These are phyloP conservation scores for Platerodrilus igneus DNA, from an alignment of 2,888 invertebrate genomes.

Conservation along the genomic window DNA sequence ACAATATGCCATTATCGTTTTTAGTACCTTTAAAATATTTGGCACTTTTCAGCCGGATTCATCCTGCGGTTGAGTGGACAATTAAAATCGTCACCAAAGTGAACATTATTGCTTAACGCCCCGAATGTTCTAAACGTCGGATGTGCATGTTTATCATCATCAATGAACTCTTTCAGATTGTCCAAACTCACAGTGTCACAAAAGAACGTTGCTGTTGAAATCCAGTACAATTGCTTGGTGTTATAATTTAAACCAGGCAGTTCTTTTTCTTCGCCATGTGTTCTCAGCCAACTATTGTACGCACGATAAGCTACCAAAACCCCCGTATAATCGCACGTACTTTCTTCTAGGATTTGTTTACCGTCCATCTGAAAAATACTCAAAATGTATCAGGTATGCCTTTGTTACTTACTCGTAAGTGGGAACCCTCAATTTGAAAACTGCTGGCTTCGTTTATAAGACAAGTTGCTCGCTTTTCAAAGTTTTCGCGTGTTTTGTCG, in stretches of 20 bases:
- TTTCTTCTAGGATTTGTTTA: slow-evolving; percentile 86
- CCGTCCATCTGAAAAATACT: slow-evolving; percentile 70
- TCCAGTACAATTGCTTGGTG: slow-evolving; percentile 54
- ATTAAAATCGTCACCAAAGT: slow-evolving; percentile 58
- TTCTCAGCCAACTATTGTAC: slow-evolving; percentile 39
- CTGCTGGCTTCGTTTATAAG: slow-evolving; percentile 10
- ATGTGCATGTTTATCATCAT: slow-evolving; percentile 47
- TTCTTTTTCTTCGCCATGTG: slow-evolving; percentile 38
- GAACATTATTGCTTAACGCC: slow-evolving; percentile 55
- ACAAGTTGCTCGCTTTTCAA: slow-evolving; percentile 10
- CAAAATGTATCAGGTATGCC: neutral
- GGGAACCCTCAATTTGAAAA: slow-evolving; percentile 11
- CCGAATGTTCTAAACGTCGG: slow-evolving; percentile 56
- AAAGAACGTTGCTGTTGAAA: slow-evolving; percentile 59
- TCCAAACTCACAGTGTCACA: slow-evolving; percentile 48
- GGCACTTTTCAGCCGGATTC: slow-evolving; percentile 60
- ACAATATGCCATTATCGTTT: no score
- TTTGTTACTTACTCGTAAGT: slow-evolving; percentile 3
- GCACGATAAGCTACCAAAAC: slow-evolving; percentile 75
- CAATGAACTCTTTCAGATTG: slow-evolving; percentile 39
- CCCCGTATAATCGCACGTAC: slow-evolving; percentile 92
- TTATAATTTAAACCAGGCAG: slow-evolving; percentile 42
- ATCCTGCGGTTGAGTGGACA: slow-evolving; percentile 56
- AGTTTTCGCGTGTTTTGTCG: slow-evolving; percentile 8
- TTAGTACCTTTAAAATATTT: slow-evolving; percentile 40